Conservation (phyloP, 2,888 invertebrate species). For the Galerucella calmariensis region DNA sequence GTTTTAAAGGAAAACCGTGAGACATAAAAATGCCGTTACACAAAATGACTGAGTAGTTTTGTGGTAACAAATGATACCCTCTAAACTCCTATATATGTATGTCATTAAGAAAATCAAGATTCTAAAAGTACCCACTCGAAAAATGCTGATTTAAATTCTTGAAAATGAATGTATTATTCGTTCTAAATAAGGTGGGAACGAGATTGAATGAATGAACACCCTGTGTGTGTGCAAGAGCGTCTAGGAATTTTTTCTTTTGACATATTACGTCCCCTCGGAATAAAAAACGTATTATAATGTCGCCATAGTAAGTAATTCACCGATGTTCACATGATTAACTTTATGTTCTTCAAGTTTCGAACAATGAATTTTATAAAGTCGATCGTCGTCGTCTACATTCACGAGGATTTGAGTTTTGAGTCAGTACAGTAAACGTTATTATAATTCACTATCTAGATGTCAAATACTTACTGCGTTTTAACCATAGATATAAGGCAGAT, state of each 20-base stretch:
- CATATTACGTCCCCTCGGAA: neutral
- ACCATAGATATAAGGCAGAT: too few relatives aligned
- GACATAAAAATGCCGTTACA: neutral
- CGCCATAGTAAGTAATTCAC: neutral
- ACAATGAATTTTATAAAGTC: neutral
- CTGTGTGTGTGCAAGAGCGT: neutral
- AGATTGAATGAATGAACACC: neutral
- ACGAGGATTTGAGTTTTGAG: too few relatives aligned
- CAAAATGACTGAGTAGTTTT: neutral
- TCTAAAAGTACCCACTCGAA: neutral
- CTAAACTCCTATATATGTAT: neutral
- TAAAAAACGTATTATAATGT: slow-evolving; percentile 1
- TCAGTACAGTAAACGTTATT: too few relatives aligned
- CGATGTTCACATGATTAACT: slow-evolving; percentile 3
- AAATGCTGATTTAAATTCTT: slow-evolving; percentile 6
- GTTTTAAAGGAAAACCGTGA: neutral
- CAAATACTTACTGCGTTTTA: too few relatives aligned
- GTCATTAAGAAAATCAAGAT: slow-evolving; percentile 14
- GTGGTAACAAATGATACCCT: too few relatives aligned
- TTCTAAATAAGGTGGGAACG: slow-evolving; percentile 9
- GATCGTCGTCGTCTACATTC: too few relatives aligned
- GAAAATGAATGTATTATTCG: slow-evolving; percentile 1
- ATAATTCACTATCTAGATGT: too few relatives aligned
- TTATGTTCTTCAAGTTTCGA: neutral
- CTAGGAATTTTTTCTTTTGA: slow-evolving; percentile 14